Evolutionary conservation across 2,888 invertebrate species (phyloP).

Genomic region (Acrobasis suavella): DNA sequence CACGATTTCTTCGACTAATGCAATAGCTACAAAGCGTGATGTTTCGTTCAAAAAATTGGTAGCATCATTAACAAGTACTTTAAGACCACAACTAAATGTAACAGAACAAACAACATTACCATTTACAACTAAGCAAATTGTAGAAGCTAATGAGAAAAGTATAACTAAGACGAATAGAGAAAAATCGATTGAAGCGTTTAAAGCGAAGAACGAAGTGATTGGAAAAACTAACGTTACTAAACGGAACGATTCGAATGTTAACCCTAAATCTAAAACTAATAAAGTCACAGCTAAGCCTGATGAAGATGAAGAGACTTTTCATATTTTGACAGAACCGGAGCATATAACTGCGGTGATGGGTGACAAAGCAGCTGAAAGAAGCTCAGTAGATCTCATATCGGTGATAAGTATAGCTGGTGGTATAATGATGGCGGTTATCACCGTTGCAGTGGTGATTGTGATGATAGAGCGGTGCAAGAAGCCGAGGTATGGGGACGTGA

Average conservation of each 20-base stretch:
- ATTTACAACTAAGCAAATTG: conserved; percentile 30
- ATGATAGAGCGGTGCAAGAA: conserved; percentile 73
- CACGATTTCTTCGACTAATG: conserved; percentile 51
- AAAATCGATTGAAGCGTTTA: conserved; percentile 25
- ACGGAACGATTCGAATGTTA: conserved; percentile 35
- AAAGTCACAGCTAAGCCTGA: conserved; percentile 55
- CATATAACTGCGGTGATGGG: conserved; percentile 79
- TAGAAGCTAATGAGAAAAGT: conserved; percentile 25
- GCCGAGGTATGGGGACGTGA: conserved; percentile 66
- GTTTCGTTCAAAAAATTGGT: conserved; percentile 3
- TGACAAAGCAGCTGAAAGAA: conserved; percentile 65
- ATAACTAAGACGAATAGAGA: conserved; percentile 24
- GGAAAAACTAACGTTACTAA: conserved; percentile 35
- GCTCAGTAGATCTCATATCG: conserved; percentile 71
- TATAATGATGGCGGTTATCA: conserved; percentile 76
- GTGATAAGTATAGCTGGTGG: conserved; percentile 79
- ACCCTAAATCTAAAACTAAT: conserved; percentile 42
- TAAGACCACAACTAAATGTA: conserved; percentile 31
- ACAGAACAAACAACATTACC: conserved; percentile 30
- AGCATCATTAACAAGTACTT: conserved; percentile 30
- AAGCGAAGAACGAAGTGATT: conserved; percentile 29
- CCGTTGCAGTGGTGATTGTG: conserved; percentile 75
- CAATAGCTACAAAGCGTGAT: conserved; percentile 38
- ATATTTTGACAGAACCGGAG: conserved; percentile 82
- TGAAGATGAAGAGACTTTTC: conserved; percentile 72